A percentile compares a stretch with the other conserved stretches of the same genome.
These are phyloP conservation scores for Coecobrya sp. DNA, from an alignment of 2,888 invertebrate genomes.

Conservation along the genomic window DNA sequence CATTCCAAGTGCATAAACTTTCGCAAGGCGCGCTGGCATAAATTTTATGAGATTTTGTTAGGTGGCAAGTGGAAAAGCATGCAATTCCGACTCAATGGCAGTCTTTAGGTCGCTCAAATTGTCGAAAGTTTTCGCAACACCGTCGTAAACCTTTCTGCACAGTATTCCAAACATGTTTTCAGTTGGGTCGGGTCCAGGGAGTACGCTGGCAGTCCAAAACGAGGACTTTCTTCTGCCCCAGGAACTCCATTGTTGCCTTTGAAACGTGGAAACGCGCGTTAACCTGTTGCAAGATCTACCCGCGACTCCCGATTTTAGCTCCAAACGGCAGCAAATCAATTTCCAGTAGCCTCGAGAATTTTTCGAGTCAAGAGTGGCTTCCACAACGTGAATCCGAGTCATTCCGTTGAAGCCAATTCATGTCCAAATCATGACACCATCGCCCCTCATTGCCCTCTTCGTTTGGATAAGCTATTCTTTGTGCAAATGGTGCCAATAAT, in stretches of 20 bases:
- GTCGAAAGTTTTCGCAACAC: slow-evolving; percentile 39
- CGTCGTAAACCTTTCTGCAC: slow-evolving; percentile 51
- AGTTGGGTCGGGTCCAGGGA: slow-evolving; percentile 61
- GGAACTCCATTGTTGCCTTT: slow-evolving; percentile 13
- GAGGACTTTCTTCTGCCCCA: slow-evolving; percentile 13
- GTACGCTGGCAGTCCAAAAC: slow-evolving; percentile 53
- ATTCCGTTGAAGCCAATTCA: slow-evolving; percentile 46
- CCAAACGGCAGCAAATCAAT: slow-evolving; percentile 7
- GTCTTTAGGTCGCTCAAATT: slow-evolving; percentile 5
- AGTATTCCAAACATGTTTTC: slow-evolving; percentile 71
- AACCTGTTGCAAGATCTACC: slow-evolving; percentile 65
- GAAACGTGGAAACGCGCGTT: slow-evolving; percentile 58
- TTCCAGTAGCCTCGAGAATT: neutral
- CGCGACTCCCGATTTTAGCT: slow-evolving; percentile 43
- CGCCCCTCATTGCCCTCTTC: slow-evolving; percentile 18
- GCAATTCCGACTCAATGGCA: neutral
- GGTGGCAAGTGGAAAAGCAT: neutral
- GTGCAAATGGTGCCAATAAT: too few species aligned
- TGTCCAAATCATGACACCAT: slow-evolving; percentile 55
- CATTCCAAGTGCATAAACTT: too few species aligned
- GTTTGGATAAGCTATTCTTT: slow-evolving; percentile 5
- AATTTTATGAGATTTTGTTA: too few species aligned
- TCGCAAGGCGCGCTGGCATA: too few species aligned
- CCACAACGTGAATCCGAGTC: neutral
- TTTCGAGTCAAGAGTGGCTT: neutral